Percentiles rank a stretch among this genome's conserved stretches.
Evolutionary conservation across 2,113 vertebrate species (phyloP).

Genomic region (Potamarius usumacintae): DNA sequence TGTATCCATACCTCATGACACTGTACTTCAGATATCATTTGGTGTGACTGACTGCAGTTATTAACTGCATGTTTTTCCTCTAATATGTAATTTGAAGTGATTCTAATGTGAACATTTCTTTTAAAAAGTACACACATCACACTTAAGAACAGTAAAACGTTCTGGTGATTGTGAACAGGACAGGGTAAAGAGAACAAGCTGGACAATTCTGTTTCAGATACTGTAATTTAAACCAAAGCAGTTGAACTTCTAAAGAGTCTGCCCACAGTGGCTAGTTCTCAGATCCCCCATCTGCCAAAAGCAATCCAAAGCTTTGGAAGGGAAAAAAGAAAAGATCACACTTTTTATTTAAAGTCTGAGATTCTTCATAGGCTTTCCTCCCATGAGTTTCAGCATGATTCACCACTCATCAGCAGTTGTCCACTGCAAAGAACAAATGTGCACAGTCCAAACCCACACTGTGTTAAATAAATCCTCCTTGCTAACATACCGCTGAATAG

Average conservation of each 20-base stretch:
- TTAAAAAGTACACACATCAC: neutral
- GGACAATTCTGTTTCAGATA: constrained; percentile 2
- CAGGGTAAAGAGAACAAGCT: constrained; percentile 8
- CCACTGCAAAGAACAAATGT: constrained; percentile 42
- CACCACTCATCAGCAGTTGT: constrained; percentile 34
- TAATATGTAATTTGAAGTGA: neutral
- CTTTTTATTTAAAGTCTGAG: constrained; percentile 50
- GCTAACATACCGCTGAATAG: constrained; percentile 36
- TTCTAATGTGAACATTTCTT: neutral
- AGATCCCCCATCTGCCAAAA: constrained; percentile 47
- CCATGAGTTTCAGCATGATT: constrained; percentile 42
- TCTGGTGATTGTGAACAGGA: neutral
- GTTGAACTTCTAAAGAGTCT: constrained; percentile 40
- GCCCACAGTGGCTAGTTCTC: constrained; percentile 35
- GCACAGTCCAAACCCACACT: constrained; percentile 41
- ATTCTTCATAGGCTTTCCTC: constrained; percentile 37
- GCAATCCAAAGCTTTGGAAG: constrained; percentile 34
- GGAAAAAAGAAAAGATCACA: constrained; percentile 32
- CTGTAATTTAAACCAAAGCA: constrained; percentile 36
- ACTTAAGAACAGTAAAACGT: neutral
- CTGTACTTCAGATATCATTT: constrained; percentile 62
- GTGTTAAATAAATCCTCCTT: constrained; percentile 30
- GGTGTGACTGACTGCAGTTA: constrained; percentile 63
- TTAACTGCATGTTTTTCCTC: constrained; percentile 55
- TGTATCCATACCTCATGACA: constrained; percentile 68